phyloP scores from a whole-genome alignment of 2,888 invertebrate genomes.

The Masnerella sp. region DNA sequence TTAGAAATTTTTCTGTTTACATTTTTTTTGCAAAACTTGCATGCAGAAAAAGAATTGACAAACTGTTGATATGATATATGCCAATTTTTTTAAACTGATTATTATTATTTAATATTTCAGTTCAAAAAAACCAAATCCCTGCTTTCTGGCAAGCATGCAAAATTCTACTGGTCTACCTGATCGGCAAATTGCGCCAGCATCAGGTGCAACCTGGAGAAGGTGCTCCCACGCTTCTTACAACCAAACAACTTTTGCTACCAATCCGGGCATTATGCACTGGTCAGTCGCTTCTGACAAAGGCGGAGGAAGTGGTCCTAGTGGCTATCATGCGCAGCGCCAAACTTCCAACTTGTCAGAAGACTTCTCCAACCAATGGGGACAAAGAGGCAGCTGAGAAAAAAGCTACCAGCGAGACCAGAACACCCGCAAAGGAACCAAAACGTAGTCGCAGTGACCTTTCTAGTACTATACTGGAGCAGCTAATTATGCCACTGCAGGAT shows the following conservation, averaged over 20 bases:
- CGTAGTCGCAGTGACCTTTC: constrained; percentile 85
- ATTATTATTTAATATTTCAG: constrained; percentile 74
- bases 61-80: background rate
- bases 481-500: constrained; percentile 84
- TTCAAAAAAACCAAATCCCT: constrained; percentile 84
- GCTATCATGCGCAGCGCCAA: constrained; percentile 86
- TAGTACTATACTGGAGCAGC: constrained; percentile 84
- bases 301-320: constrained; percentile 87
- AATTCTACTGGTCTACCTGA: constrained; percentile 83
- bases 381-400: constrained; percentile 75
- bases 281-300: constrained; percentile 83
- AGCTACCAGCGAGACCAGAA: constrained; percentile 67
- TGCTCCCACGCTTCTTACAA: constrained; percentile 67
- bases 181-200: constrained; percentile 77
- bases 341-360: constrained; percentile 79
- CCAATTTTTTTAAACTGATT: background rate
- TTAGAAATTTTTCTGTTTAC: background rate
- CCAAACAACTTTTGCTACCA: constrained; percentile 80
- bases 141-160: constrained; percentile 84
- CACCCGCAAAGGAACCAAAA: constrained; percentile 80
- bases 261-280: constrained; percentile 87
- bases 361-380: constrained; percentile 79
- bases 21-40: background rate
- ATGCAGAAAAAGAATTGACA: background rate
- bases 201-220: constrained; percentile 70